Percentiles rank a stretch among this genome's conserved stretches.
Conservation (phyloP, 2,113 vertebrate species). For the Platysteira castanea region DNA sequence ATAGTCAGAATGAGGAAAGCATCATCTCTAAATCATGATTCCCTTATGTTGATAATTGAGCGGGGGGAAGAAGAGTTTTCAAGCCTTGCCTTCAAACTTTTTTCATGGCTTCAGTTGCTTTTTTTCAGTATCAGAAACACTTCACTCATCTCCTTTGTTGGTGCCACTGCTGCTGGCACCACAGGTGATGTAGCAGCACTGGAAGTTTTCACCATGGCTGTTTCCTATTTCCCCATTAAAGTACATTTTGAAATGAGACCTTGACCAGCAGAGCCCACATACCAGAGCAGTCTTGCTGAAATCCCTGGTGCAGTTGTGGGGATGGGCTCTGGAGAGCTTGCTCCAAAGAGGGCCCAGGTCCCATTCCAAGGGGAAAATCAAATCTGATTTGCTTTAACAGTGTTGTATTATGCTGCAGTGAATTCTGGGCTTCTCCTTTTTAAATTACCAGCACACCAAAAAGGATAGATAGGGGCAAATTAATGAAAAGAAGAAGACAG, state of each 20-base stretch:
- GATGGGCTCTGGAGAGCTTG: not conserved
- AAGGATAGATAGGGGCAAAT: conserved; percentile 2
- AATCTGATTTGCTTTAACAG: not conserved
- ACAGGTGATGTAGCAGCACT: not conserved
- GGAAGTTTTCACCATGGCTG: not conserved
- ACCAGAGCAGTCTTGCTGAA: not conserved
- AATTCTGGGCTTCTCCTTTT: not conserved
- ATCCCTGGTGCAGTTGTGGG: not conserved
- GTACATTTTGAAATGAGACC: not conserved
- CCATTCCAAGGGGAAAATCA: not conserved
- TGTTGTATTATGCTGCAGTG: not conserved
- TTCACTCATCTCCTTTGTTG: not conserved
- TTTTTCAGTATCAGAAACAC: not conserved
- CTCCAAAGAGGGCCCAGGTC: not conserved
- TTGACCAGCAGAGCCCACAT: not conserved
- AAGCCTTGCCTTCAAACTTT: not conserved
- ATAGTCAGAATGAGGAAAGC: not conserved
- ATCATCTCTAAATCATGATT: not conserved
- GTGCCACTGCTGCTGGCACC: not conserved
- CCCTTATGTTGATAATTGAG: not conserved
- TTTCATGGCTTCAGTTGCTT: not conserved
- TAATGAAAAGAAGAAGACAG: conserved; percentile 18
- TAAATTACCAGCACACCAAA: not conserved
- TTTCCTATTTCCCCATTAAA: not conserved
- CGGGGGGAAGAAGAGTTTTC: not conserved